These are phyloP conservation scores for Drosophila parabipectinata DNA, from an alignment of 1,140 invertebrate genomes.

Conservation along the genomic window DNA sequence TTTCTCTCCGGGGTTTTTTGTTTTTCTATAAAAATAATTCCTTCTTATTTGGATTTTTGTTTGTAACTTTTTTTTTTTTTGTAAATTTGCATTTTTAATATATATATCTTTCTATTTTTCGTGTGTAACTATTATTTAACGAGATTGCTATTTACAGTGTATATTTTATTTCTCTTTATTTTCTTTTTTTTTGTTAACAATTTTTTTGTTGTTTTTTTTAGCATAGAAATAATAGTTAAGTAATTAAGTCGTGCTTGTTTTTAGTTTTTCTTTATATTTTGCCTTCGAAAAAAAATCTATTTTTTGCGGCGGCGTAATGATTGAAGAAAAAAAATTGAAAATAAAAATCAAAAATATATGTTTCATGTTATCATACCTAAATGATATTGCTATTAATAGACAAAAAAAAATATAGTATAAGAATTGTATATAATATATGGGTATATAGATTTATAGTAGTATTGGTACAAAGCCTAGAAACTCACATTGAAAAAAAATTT, in stretches of 20 bases:
- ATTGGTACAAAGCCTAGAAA: slow-evolving; percentile 25
- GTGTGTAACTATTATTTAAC: slow-evolving; percentile 74
- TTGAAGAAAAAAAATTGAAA: slow-evolving; percentile 11
- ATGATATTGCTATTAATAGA: slow-evolving; percentile 11
- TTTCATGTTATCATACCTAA: slow-evolving; percentile 20
- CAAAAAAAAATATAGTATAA: slow-evolving; percentile 25
- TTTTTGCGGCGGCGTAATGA: slow-evolving; percentile 42
- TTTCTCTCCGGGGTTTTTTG: slow-evolving; percentile 45
- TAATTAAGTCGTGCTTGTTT: background rate
- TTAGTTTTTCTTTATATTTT: background rate
- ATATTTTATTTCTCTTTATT: slow-evolving; percentile 23
- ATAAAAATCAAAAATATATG: slow-evolving; percentile 10
- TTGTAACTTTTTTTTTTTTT: slow-evolving; percentile 3
- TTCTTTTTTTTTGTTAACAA: slow-evolving; percentile 13
- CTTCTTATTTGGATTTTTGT: slow-evolving; percentile 32
- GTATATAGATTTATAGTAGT: slow-evolving; percentile 10
- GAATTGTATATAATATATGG: slow-evolving; percentile 21
- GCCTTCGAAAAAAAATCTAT: background rate
- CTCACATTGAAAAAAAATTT: slow-evolving; percentile 46
- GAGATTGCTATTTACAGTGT: slow-evolving; percentile 77
- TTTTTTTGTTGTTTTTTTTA: slow-evolving; percentile 4
- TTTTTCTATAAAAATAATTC: slow-evolving; percentile 56
- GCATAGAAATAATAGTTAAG: slow-evolving; percentile 8
- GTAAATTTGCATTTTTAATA: slow-evolving; percentile 8
- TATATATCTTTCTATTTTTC: slow-evolving; percentile 10